These are phyloP conservation scores for Antitype chi DNA, from an alignment of 2,888 invertebrate genomes.

Conservation along the genomic window DNA sequence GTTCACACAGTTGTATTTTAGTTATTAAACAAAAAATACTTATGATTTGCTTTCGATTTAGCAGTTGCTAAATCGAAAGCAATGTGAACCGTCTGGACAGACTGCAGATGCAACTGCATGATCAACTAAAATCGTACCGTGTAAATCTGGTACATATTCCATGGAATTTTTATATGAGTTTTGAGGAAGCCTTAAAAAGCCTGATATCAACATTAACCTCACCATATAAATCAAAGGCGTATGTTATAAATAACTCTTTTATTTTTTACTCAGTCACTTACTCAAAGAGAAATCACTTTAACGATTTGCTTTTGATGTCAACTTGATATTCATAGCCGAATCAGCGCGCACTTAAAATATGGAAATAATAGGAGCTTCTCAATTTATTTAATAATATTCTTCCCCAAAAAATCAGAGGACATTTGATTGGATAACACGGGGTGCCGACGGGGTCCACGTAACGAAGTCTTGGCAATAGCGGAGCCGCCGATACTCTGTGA, in stretches of 20 bases:
- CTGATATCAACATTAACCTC: not conserved
- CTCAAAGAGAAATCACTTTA: conserved; percentile 30
- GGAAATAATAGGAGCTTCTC: conserved; percentile 53
- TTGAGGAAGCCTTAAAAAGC: not conserved
- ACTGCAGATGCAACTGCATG: too few species aligned
- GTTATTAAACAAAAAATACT: not conserved
- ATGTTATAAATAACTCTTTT: conserved; percentile 4
- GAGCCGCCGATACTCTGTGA: conserved; percentile 53
- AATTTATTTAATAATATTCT: conserved; percentile 63
- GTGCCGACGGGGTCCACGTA: conserved; percentile 33
- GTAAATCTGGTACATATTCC: too few species aligned
- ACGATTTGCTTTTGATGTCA: conserved; percentile 44
- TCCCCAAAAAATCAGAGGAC: conserved; percentile 44
- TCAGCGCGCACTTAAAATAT: conserved; percentile 57
- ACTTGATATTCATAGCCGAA: conserved; percentile 56
- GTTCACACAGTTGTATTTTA: not conserved
- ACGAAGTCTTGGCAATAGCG: conserved; percentile 56
- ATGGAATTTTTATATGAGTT: not conserved
- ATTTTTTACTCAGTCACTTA: not conserved
- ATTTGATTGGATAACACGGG: conserved; percentile 63
- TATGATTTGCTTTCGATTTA: too few species aligned
- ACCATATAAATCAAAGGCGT: not conserved
- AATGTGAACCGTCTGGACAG: too few species aligned
- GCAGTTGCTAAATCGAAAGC: too few species aligned
- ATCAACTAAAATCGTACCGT: too few species aligned